Evolutionary conservation across 92 coral and sea anemone species (phyloP), one percentile per base, ranked within the genome.

Genomic region (Porites divaricata): DNA sequence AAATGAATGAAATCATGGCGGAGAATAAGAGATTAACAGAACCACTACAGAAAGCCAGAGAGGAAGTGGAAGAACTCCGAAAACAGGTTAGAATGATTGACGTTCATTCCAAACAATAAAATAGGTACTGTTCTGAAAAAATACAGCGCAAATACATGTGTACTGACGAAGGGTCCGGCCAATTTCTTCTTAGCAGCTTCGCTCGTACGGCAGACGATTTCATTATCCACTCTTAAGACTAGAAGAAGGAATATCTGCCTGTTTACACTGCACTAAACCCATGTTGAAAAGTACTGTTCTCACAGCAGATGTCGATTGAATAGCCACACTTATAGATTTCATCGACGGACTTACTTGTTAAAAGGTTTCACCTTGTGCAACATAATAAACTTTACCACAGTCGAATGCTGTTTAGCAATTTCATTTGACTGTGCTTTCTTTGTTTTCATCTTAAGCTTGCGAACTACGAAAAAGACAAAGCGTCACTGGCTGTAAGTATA

Each of bases 1-100:
- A 96, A 72, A 92, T 96, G 99, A 96, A 96, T 80, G 99, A 96
- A 80, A 95, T 96, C 53, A 96, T 95, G 98, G 99, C 99, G 9
- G 99, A 96, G 81, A 96, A 96, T 80, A 96, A 96, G 70, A 88
- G 98, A 65, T 79, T 96, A 23, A 96, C 99, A 66, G 99, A 96
- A 82, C 99, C 99, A 70, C 59, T 96, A 56, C 99, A 96, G 90
- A 96, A 95, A 81, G 99, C 99, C 66, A 88, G 99, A 65, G 99
- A 96, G 62, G 96, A 96, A 86, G 99, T 96, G 1, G 99, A 96
- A 73, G 99, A 96, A 72, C 90, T 96, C 16, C 91, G 99, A 15
- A 90, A 95, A 85, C 99, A 96, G 95, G 99, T 96, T 50, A 67
- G 77, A 25, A 28, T 22, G 6, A 19, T 11, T 15, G 12, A 10